phyloP scores from a whole-genome alignment of 2,888 invertebrate genomes.

The Conus canariensis region DNA sequence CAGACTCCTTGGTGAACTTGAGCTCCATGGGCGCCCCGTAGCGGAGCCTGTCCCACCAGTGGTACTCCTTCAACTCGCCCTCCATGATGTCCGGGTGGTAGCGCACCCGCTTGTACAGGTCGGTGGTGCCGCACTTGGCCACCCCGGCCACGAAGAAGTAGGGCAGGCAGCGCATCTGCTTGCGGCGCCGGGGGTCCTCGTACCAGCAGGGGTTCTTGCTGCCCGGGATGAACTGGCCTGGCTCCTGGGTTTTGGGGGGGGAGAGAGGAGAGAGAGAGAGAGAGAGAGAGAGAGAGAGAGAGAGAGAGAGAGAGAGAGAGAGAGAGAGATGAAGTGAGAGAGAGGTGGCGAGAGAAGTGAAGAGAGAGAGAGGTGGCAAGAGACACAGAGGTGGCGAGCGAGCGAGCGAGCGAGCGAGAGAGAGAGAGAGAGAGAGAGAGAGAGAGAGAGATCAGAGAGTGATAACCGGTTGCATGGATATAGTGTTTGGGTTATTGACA shows the following conservation, averaged over 20 bases:
- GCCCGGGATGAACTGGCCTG: constrained; percentile 12
- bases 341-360: background rate
- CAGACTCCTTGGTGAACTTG: constrained; percentile 34
- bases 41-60: constrained; percentile 43
- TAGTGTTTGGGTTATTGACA: too few species aligned
- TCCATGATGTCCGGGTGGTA: constrained; percentile 37
- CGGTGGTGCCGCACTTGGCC: constrained; percentile 43
- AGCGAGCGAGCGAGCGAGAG: background rate
- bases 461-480: too few species aligned
- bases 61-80: constrained; percentile 43
- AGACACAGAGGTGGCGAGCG: too few species aligned
- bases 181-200: background rate
- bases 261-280: background rate
- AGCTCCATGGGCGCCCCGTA: constrained; percentile 43
- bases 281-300: background rate
- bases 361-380: background rate
- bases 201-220: constrained; percentile 41
- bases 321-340: background rate
- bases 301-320: background rate
- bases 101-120: constrained; percentile 35
- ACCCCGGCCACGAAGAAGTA: constrained; percentile 44
- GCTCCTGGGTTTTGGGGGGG: background rate
- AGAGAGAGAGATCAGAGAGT: background rate
- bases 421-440: constrained; percentile 4
- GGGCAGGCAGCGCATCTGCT: constrained; percentile 26